Conservation (phyloP, 2,888 invertebrate genomes). For the Melanostoma scalare region DNA sequence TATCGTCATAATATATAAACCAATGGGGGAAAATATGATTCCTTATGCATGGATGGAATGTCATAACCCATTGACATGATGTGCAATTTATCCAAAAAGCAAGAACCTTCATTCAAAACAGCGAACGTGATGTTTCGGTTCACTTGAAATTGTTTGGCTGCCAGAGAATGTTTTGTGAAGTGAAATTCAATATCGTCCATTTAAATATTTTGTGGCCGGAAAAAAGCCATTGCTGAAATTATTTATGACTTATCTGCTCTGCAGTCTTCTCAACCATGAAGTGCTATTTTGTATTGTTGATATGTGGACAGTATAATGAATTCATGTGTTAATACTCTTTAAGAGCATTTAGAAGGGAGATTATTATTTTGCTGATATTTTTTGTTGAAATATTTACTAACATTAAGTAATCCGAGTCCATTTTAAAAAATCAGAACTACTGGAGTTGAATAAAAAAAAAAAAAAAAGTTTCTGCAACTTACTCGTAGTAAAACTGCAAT, state of each 20-base stretch:
- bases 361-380: neutral
- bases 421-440: too few relatives aligned
- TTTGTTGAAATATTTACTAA: neutral
- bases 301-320: neutral
- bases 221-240: slow-evolving; percentile 49
- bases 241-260: slow-evolving; percentile 38
- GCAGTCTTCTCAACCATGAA: slow-evolving; percentile 35
- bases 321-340: slow-evolving; percentile 31
- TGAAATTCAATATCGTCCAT: slow-evolving; percentile 55
- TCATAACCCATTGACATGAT: slow-evolving; percentile 71
- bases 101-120: slow-evolving; percentile 4
- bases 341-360: slow-evolving; percentile 7
- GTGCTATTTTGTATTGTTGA: slow-evolving; percentile 36
- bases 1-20: neutral
- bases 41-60: slow-evolving; percentile 66
- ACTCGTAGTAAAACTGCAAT: too few relatives aligned
- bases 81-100: slow-evolving; percentile 59
- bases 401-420: neutral
- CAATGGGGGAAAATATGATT: slow-evolving; percentile 39
- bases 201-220: slow-evolving; percentile 37
- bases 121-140: slow-evolving; percentile 34
- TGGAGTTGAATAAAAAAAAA: too few relatives aligned
- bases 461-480: too few relatives aligned
- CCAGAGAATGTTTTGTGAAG: slow-evolving; percentile 17
- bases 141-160: slow-evolving; percentile 29